These are phyloP conservation scores for Alauda arvensis DNA, from an alignment of 2,797 vertebrate species.

Conservation along the genomic window DNA sequence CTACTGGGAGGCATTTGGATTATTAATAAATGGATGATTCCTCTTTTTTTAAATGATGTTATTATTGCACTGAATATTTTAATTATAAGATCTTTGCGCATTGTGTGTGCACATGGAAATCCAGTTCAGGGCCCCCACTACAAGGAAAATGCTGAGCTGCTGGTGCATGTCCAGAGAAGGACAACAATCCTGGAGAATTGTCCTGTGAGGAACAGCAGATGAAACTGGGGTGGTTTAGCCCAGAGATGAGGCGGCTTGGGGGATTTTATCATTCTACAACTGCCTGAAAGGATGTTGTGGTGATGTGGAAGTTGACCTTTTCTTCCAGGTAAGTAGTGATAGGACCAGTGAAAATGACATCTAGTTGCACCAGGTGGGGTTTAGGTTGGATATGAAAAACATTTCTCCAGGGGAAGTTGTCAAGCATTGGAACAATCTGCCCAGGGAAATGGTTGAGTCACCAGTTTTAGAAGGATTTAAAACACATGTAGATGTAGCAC, in stretches of 20 bases:
- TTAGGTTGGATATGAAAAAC: not conserved
- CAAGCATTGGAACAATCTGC: not conserved
- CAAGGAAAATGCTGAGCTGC: not conserved
- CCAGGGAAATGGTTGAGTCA: not conserved
- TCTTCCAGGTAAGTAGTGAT: not conserved
- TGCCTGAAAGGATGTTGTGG: not conserved
- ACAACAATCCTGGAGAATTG: not conserved
- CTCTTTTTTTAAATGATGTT: not conserved
- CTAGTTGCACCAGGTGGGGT: no score
- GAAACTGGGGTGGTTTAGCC: not conserved
- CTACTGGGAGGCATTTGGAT: not conserved
- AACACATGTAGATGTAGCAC: not conserved
- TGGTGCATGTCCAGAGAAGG: not conserved
- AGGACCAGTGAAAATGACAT: not conserved
- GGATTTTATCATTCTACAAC: not conserved
- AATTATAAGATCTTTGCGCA: not conserved
- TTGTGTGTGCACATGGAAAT: not conserved
- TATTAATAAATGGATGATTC: not conserved
- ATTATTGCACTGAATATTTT: not conserved
- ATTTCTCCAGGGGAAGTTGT: not conserved
- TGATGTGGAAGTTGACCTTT: accelerated
- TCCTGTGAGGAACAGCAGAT: accelerated
- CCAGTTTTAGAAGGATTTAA: not conserved
- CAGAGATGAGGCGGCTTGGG: accelerated
- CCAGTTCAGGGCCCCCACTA: not conserved